Conservation (phyloP, 2,888 invertebrate species). For the Hirudinaria manillensis region DNA sequence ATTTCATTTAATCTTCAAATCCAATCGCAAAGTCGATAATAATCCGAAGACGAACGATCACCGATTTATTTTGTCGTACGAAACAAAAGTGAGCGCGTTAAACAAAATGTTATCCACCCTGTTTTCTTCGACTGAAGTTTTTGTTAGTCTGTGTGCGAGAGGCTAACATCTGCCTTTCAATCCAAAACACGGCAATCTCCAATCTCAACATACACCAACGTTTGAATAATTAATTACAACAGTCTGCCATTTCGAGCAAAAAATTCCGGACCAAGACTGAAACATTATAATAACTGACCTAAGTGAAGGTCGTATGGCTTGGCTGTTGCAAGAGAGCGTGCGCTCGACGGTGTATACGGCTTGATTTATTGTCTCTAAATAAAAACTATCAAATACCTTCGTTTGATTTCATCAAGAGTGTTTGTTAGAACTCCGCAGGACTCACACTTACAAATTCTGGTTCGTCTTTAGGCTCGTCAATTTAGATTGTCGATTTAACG, state of each 20-base stretch:
- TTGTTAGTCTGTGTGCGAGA: no score
- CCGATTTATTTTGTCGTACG: neutral
- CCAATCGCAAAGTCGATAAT: neutral
- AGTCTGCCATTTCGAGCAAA: conserved; percentile 16
- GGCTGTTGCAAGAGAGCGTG: conserved; percentile 5
- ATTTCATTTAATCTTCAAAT: neutral
- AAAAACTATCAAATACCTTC: no score
- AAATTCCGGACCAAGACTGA: neutral
- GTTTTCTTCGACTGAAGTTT: no score
- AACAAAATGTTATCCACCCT: neutral
- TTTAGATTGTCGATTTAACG: no score
- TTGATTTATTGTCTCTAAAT: neutral
- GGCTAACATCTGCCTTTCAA: neutral
- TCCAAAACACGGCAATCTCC: neutral
- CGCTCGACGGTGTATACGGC: neutral
- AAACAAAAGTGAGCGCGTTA: neutral
- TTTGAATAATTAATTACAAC: conserved; percentile 14
- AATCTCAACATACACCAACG: neutral
- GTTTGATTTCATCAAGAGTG: no score
- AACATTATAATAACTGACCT: conserved; percentile 10
- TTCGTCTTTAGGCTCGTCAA: no score
- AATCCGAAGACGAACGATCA: neutral
- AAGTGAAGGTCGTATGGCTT: neutral
- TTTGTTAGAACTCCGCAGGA: no score
- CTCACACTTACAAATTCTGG: no score